These are phyloP conservation scores for Columba guinea DNA, from an alignment of 2,797 vertebrate genomes.

Conservation along the genomic window DNA sequence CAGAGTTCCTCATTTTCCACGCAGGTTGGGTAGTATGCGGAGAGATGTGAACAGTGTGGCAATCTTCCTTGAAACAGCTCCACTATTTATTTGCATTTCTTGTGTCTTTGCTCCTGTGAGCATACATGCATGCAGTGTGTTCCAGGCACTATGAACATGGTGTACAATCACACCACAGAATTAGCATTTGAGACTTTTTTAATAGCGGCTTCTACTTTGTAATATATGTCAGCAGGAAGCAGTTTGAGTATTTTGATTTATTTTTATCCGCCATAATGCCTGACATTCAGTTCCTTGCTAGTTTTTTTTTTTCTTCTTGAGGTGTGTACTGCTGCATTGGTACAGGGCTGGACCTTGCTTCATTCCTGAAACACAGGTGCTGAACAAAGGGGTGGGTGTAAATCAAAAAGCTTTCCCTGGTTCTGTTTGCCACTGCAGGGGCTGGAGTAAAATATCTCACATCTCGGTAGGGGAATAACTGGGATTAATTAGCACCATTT, in stretches of 20 bases:
- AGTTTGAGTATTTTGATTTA: not conserved
- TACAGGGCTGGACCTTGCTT: not conserved
- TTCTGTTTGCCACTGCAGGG: not conserved
- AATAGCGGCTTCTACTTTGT: not conserved
- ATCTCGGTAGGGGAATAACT: not conserved
- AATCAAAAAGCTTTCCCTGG: not conserved
- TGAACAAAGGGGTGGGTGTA: not conserved
- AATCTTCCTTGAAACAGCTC: not conserved
- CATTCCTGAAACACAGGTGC: not conserved
- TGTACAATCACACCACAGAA: not conserved
- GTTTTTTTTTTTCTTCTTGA: not conserved
- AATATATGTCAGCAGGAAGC: not conserved
- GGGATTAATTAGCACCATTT: not conserved
- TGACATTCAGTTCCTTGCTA: not conserved
- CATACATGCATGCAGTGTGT: fast-evolving
- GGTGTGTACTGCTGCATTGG: not conserved
- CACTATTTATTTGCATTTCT: not conserved
- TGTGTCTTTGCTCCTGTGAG: not conserved
- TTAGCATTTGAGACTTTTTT: not conserved
- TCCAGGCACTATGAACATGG: not conserved
- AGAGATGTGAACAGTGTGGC: not conserved
- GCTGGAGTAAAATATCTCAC: not conserved
- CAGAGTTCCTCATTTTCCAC: not conserved
- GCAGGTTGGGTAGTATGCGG: not conserved
- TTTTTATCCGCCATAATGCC: not conserved